phyloP scores from a whole-genome alignment of 2,888 invertebrate genomes.

The Malthinus flaveolus region DNA sequence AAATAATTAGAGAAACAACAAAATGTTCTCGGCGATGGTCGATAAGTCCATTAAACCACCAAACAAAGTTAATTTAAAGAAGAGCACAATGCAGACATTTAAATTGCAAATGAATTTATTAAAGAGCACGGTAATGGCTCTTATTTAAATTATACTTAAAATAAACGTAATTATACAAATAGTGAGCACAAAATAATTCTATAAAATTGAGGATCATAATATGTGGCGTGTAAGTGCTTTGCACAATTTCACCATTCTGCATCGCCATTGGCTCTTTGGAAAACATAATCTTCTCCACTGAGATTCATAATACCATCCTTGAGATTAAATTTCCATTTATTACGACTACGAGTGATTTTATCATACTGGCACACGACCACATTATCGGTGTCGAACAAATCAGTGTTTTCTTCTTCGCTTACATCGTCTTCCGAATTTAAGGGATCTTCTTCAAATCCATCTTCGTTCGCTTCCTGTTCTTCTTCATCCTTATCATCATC shows the following conservation, averaged over 20 bases:
- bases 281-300: slow-evolving; percentile 23
- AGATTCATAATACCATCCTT: slow-evolving; percentile 24
- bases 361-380: slow-evolving; percentile 23
- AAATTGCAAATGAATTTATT: too few species aligned
- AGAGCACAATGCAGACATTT: too few species aligned
- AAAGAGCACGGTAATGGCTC: too few species aligned
- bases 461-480: slow-evolving; percentile 8
- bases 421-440: slow-evolving; percentile 23
- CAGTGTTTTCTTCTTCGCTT: slow-evolving; percentile 16
- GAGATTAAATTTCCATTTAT: slow-evolving; percentile 21
- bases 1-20: not conserved
- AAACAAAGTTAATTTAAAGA: too few species aligned
- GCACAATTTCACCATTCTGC: slow-evolving; percentile 15
- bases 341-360: slow-evolving; percentile 12
- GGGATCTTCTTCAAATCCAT: slow-evolving; percentile 2
- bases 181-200: too few species aligned
- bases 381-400: slow-evolving; percentile 21
- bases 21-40: not conserved
- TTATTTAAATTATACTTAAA: too few species aligned
- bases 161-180: too few species aligned
- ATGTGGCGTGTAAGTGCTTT: too few species aligned
- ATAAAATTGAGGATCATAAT: too few species aligned
- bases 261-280: slow-evolving; percentile 14
- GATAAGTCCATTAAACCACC: not conserved
- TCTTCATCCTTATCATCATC: slow-evolving; percentile 9